Percentiles rank a stretch among this genome's conserved stretches.
Evolutionary conservation across 2,113 vertebrate genomes (phyloP).

Genomic region (Apistogramma diplotaenia): DNA sequence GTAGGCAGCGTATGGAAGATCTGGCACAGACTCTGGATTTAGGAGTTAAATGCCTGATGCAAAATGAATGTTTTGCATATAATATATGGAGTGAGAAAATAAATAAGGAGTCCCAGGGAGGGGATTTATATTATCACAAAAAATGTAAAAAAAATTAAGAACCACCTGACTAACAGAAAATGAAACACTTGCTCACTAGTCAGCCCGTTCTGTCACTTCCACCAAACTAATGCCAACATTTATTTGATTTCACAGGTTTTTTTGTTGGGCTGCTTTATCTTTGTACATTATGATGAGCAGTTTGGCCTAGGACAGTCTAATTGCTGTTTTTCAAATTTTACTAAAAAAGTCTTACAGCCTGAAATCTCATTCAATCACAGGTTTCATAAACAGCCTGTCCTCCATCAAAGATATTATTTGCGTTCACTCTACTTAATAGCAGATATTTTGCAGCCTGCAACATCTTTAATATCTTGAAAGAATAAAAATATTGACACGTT

Average conservation of each 20-base stretch:
- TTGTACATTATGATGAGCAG: slow-evolving; percentile 37
- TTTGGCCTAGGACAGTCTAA: slow-evolving; percentile 32
- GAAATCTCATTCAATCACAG: neutral
- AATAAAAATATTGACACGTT: slow-evolving; percentile 7
- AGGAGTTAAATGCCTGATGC: neutral
- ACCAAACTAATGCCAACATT: neutral
- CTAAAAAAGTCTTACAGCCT: slow-evolving; percentile 7
- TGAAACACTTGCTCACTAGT: neutral
- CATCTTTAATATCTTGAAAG: neutral
- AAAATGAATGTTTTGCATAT: slow-evolving; percentile 5
- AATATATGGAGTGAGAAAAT: neutral
- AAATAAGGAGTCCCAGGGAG: neutral
- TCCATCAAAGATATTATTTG: slow-evolving; percentile 31
- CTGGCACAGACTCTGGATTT: neutral
- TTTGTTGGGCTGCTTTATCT: neutral
- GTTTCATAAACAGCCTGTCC: slow-evolving; percentile 19
- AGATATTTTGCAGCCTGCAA: slow-evolving; percentile 11
- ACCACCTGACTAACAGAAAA: neutral
- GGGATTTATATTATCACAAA: neutral
- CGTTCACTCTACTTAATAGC: slow-evolving; percentile 24
- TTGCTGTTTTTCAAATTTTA: slow-evolving; percentile 47
- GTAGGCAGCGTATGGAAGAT: neutral
- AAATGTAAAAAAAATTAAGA: neutral
- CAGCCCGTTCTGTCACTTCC: neutral
- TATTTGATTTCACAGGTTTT: neutral